Percentiles rank a stretch among this genome's conserved stretches.
These are phyloP conservation scores for Pelobates cultripes DNA, from an alignment of 2,797 vertebrate species.

Conservation along the genomic window DNA sequence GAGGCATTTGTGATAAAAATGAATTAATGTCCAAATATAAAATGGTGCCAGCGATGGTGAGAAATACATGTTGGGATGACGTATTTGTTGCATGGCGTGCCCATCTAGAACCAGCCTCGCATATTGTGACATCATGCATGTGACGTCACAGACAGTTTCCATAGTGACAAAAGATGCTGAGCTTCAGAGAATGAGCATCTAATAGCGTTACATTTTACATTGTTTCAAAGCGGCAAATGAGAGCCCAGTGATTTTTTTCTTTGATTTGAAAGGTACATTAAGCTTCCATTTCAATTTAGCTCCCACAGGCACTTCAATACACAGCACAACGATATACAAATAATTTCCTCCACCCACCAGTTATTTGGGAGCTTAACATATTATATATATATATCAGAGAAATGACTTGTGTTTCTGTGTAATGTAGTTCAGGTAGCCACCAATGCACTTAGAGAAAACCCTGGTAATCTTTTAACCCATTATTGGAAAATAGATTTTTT, in stretches of 20 bases:
- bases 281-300: neutral
- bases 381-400: neutral
- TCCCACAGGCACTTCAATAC: conserved; percentile 14
- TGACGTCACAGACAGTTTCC: neutral
- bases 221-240: neutral
- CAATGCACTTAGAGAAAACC: neutral
- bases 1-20: too few species aligned
- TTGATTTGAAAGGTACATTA: conserved; percentile 6
- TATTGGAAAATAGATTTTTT: neutral
- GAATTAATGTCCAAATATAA: too few species aligned
- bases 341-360: conserved; percentile 30
- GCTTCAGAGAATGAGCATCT: neutral
- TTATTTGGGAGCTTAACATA: conserved; percentile 1
- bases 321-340: conserved; percentile 6
- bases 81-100: too few species aligned
- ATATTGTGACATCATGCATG: neutral
- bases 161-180: neutral
- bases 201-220: neutral
- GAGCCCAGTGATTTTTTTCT: neutral
- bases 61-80: too few species aligned
- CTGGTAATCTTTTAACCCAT: neutral
- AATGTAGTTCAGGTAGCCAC: neutral
- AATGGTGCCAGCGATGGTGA: too few species aligned
- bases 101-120: too few species aligned
- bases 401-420: neutral